These are phyloP conservation scores for Drosophila asahinai DNA, from an alignment of 1,140 invertebrate genomes.

Conservation along the genomic window DNA sequence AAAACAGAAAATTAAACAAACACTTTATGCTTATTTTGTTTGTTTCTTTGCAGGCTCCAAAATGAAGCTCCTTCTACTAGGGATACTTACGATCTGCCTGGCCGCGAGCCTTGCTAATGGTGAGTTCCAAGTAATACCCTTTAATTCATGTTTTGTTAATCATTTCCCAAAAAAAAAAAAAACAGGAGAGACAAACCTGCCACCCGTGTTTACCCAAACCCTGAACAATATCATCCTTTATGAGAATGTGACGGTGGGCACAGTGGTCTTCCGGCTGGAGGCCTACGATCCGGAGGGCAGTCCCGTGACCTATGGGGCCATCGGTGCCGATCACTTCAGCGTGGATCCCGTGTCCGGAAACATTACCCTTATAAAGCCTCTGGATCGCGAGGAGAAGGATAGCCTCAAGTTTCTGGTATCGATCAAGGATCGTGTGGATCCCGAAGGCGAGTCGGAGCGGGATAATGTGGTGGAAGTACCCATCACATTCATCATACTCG, in stretches of 20 bases:
- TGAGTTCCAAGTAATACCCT: neutral
- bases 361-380: constrained; percentile 90
- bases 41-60: constrained; percentile 40
- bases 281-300: constrained; percentile 93
- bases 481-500: constrained; percentile 93
- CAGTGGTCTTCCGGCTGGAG: constrained; percentile 90
- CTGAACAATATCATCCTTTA: constrained; percentile 91
- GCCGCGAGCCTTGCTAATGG: constrained; percentile 25
- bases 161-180: neutral
- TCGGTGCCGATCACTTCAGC: constrained; percentile 92
- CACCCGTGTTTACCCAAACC: constrained; percentile 89
- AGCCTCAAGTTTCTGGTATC: constrained; percentile 74
- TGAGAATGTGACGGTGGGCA: constrained; percentile 92
- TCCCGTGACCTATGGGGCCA: constrained; percentile 89
- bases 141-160: no score
- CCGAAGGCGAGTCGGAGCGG: constrained; percentile 87
- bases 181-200: constrained; percentile 86
- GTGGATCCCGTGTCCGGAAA: constrained; percentile 92
- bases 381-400: constrained; percentile 92
- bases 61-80: constrained; percentile 47
- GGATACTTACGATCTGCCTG: constrained; percentile 49
- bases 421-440: constrained; percentile 88
- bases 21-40: constrained; percentile 28
- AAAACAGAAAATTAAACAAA: constrained; percentile 42
- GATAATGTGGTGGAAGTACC: constrained; percentile 92